Evolutionary conservation across 2,888 invertebrate genomes (phyloP), one percentile per base, ranked within the genome.

Genomic region (Neoscelio sp.): DNA sequence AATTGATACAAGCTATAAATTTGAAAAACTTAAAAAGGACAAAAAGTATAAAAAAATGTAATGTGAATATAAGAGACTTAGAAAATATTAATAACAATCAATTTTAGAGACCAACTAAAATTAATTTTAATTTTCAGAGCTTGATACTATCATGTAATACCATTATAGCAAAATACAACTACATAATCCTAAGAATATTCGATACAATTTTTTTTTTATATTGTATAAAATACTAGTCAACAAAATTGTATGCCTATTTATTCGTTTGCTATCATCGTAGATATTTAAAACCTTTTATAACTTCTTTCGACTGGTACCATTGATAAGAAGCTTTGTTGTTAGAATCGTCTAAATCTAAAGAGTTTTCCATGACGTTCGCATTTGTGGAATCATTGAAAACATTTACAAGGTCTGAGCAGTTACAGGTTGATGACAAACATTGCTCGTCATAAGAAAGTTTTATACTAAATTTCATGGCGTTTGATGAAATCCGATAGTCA

Each of bases 231-330:
- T 40, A n/a, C 38, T 8, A 13, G 40, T 40, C 8, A 26, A 40
- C 13, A 2, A 40, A 50, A 56, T 38, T 4, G 3, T 2, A 13
- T 35, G 23, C 17, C 42, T 33, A 33, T 10, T 8, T 18, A 28
- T 30, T 4, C 23, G 6, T 13, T 8, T 52, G 77, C 44, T 52
- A 83, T 88, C 84, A 89, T 84, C 86, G 84, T 74, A 82, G 10
- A 75, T 83, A 89, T 81, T 89, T 89, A 46, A 89, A 90, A 52
- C 89, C 90, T 78, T 87, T 90, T 54, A 90, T 86, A 13, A 89
- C 80, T 81, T 89, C 87, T 70, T 76, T 87, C 0, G 90, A 89
- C 64, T 90, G 90, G 81, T 89, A 90, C 90, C 90, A 90, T 20
- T 77, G 82, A 75, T 86, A 89, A 3, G 82, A 73, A 58, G 42